Evolutionary conservation across 2,113 vertebrate genomes (phyloP), one percentile per base, ranked within the genome.

Genomic region (Catharus fuscescens): DNA sequence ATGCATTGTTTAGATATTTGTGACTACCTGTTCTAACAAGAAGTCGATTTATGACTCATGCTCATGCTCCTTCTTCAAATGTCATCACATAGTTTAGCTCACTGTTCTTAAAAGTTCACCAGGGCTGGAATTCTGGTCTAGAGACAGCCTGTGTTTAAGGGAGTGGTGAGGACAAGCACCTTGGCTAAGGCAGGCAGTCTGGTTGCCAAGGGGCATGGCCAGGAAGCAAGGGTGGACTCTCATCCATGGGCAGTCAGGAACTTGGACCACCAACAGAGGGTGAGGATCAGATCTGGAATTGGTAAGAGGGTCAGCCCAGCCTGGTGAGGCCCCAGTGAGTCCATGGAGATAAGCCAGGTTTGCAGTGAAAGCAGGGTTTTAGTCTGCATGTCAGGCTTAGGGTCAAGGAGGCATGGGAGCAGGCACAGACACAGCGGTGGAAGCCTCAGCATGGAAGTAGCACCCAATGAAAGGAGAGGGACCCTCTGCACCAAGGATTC

Each of bases 161-260:
- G 24, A 71, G 12, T 6, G 8, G 32, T 0, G 2, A 57, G 44
- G n/a, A 8, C 8, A 29, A 42, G 32, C 3, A 1, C 38, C 14
- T 28, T 2, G 2, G 15, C 1, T 3, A 28, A 40, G 18, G 25
- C 36, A 42, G 31, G 38, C 19, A 25, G 34, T 20, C 64, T 4
- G 1, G 5, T 25, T 80, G 26, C 80, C 0, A 0, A 61, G 14
- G 15, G 18, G 6, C 26, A 47, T 1, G 5, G 14, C 38, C 47
- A 29, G 36, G 60, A 65, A 28, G 21, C 21, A 36, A 25, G 34
- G 40, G 20, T 77, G 61, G 32, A 2, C 48, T 67, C 12, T 79
- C 14, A 47, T 12, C 24, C 26, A 1, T 0, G 0, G n/a, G 14
- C 9, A 28, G 5, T 36, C 14, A 24, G 19, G 36, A 73, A 3